Evolutionary conservation across 2,113 vertebrate species (phyloP).

Genomic region (Petaurus breviceps): DNA sequence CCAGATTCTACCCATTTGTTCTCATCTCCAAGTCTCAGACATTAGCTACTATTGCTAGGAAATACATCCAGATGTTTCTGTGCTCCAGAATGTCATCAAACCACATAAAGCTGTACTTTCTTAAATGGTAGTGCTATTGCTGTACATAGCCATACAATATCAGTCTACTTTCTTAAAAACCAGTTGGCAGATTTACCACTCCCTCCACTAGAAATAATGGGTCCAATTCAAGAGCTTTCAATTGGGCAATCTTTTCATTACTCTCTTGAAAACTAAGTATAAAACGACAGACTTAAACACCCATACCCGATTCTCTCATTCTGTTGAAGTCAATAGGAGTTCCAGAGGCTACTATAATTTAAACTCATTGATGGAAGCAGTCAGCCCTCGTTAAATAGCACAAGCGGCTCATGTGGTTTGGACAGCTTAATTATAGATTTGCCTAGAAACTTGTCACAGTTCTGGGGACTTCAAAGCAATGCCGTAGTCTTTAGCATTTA

Average conservation of each 20-base stretch:
- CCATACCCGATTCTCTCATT: background rate
- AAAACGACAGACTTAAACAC: constrained; percentile 26
- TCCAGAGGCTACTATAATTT: constrained; percentile 52
- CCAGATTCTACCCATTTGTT: background rate
- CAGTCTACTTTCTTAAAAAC: constrained; percentile 28
- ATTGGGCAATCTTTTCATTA: constrained; percentile 35
- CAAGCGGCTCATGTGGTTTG: constrained; percentile 75
- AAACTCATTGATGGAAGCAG: constrained; percentile 59
- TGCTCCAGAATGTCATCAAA: background rate
- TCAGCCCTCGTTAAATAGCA: constrained; percentile 71
- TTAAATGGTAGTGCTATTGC: constrained; percentile 22
- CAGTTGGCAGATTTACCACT: constrained; percentile 20
- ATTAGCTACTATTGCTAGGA: background rate
- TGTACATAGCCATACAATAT: background rate
- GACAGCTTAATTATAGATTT: constrained; percentile 81
- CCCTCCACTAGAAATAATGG: constrained; percentile 44
- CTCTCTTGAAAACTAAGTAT: constrained; percentile 6
- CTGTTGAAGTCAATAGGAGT: constrained; percentile 28
- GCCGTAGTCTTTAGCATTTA: constrained; percentile 66
- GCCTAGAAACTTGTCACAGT: constrained; percentile 75
- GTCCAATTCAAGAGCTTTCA: constrained; percentile 50
- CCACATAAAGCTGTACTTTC: background rate
- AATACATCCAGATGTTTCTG: background rate
- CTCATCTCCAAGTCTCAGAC: background rate
- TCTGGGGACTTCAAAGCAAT: constrained; percentile 71